Percentiles rank a stretch among this genome's conserved stretches.
phyloP scores from a whole-genome alignment of 2,113 vertebrate species.

The Okapia johnstoni region DNA sequence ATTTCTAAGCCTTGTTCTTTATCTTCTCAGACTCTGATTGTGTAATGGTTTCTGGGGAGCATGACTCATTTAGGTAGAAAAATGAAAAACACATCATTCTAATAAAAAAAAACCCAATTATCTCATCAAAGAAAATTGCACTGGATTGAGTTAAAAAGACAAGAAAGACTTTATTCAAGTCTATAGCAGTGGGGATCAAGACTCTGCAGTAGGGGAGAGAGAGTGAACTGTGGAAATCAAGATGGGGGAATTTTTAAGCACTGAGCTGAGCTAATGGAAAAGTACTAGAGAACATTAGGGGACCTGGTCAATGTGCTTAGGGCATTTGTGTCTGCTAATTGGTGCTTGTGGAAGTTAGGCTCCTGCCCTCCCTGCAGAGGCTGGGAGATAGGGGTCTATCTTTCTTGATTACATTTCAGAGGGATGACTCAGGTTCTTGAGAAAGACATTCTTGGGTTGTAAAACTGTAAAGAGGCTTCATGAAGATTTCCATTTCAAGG shows the following conservation, averaged over 20 bases:
- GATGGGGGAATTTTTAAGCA: background rate
- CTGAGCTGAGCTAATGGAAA: slow-evolving; percentile 16
- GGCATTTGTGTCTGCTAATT: slow-evolving; percentile 30
- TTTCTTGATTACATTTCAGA: slow-evolving; percentile 21
- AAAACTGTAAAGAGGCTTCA: background rate
- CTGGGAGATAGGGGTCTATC: background rate
- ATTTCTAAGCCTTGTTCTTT: background rate
- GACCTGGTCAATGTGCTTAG: background rate
- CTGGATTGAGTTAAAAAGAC: background rate
- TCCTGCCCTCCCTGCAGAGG: background rate
- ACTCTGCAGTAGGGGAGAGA: background rate
- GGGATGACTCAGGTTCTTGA: slow-evolving; percentile 30
- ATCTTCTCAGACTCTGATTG: background rate
- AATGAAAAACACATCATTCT: background rate
- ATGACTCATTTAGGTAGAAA: background rate
- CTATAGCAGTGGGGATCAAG: background rate
- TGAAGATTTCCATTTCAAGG: background rate
- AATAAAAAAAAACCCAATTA: background rate
- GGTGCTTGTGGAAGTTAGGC: background rate
- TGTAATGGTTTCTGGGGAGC: background rate
- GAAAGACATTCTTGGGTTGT: background rate
- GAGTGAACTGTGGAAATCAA: background rate
- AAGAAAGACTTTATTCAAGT: background rate
- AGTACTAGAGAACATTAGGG: background rate
- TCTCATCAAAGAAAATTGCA: background rate